Conservation (phyloP, 2,113 vertebrate genomes). For the Phaethornis superciliosus region DNA sequence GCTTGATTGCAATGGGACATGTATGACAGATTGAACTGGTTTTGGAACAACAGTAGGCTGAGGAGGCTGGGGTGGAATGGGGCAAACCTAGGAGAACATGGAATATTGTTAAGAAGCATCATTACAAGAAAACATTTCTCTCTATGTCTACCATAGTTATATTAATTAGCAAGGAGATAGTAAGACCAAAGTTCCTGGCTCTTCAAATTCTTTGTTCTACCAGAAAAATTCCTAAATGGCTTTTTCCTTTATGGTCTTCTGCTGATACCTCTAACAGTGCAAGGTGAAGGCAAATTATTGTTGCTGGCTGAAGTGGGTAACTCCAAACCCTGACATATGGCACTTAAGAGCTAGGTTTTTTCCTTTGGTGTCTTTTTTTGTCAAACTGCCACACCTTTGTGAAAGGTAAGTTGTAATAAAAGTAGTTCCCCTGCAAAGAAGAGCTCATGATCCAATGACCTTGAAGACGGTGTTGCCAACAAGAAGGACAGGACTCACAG, state of each 20-base stretch:
- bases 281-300: neutral
- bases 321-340: neutral
- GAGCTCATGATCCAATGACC: neutral
- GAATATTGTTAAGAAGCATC: neutral
- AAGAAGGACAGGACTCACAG: neutral
- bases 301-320: neutral
- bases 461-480: neutral
- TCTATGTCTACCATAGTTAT: neutral
- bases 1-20: constrained; percentile 81
- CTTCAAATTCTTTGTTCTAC: neutral
- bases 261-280: neutral
- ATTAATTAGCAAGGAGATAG: neutral
- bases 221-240: neutral
- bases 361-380: neutral
- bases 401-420: neutral
- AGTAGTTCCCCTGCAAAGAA: neutral
- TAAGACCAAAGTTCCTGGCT: neutral
- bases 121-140: neutral
- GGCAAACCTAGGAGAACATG: constrained; percentile 72
- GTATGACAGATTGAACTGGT: constrained; percentile 86
- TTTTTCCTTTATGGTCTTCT: neutral
- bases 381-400: neutral
- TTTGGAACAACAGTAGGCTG: constrained; percentile 86
- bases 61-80: constrained; percentile 81
- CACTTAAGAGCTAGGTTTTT: neutral